Conservation (phyloP, 2,113 vertebrate species). For the Dendrocopos noguchii region DNA sequence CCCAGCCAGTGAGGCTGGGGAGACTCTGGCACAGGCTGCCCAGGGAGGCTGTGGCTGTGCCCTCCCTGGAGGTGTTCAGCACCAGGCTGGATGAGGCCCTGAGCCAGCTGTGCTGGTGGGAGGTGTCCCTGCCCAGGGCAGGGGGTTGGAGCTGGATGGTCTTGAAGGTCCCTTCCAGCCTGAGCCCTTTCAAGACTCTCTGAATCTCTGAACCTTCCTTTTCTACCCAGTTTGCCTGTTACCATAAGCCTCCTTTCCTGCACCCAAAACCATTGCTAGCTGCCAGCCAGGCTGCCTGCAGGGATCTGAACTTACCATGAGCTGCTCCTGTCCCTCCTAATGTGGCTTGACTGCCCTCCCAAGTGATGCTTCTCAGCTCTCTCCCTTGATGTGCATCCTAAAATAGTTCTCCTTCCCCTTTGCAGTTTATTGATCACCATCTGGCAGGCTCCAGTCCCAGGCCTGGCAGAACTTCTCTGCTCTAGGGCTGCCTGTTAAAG, state of each 20-base stretch:
- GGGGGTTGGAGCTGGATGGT: no score
- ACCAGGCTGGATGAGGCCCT: no score
- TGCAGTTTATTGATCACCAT: neutral
- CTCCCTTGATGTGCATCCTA: rapidly evolving
- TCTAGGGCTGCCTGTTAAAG: neutral
- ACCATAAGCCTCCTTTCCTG: neutral
- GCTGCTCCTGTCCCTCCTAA: neutral
- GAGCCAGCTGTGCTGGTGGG: no score
- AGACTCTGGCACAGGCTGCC: no score
- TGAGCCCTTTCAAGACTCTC: no score
- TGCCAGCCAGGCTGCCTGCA: neutral
- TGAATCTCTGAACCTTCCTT: neutral
- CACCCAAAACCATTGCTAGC: neutral
- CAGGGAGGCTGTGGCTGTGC: no score
- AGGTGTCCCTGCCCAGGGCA: no score
- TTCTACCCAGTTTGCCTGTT: neutral
- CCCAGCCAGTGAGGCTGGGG: no score
- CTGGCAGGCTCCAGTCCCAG: neutral
- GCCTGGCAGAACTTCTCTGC: neutral
- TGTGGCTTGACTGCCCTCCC: neutral
- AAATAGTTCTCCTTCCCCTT: neutral
- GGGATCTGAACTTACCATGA: neutral
- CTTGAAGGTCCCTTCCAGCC: no score
- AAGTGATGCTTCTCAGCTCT: neutral
- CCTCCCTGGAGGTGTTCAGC: no score